These are phyloP conservation scores for Drosophila kohkoa DNA, from an alignment of 1,140 invertebrate species.

Conservation along the genomic window DNA sequence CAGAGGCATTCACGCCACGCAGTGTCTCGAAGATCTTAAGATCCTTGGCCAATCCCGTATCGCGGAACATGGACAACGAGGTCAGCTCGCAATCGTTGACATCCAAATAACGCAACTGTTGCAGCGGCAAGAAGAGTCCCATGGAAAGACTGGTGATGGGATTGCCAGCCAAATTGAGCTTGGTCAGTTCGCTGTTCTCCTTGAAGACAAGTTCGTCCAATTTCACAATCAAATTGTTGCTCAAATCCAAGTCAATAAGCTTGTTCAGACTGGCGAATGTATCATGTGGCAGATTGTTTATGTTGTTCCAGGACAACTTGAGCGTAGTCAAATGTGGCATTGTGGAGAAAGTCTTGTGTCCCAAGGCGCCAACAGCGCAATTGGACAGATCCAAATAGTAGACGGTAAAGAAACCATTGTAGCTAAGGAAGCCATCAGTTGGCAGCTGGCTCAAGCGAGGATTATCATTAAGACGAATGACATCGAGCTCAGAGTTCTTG, in stretches of 20 bases:
- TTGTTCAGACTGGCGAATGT: slow-evolving; percentile 85
- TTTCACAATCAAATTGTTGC: slow-evolving; percentile 87
- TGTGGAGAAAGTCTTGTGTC: slow-evolving; percentile 87
- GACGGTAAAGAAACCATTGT: slow-evolving; percentile 87
- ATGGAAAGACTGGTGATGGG: slow-evolving; percentile 88
- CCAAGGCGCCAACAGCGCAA: slow-evolving; percentile 88
- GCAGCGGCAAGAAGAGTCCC: slow-evolving; percentile 87
- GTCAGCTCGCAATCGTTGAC: slow-evolving; percentile 88
- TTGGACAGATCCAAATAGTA: slow-evolving; percentile 89
- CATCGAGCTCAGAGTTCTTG: slow-evolving; percentile 88
- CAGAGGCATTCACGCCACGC: slow-evolving; percentile 86
- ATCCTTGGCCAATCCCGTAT: slow-evolving; percentile 75
- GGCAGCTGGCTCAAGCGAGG: slow-evolving; percentile 87
- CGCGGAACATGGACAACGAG: slow-evolving; percentile 87
- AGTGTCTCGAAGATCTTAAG: slow-evolving; percentile 85
- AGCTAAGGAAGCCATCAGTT: slow-evolving; percentile 86
- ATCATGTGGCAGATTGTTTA: slow-evolving; percentile 85
- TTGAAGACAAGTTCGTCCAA: slow-evolving; percentile 88
- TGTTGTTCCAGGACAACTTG: slow-evolving; percentile 88
- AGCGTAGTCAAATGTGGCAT: slow-evolving; percentile 88
- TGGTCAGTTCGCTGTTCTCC: slow-evolving; percentile 87
- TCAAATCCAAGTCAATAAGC: slow-evolving; percentile 88
- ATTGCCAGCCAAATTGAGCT: slow-evolving; percentile 90
- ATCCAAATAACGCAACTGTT: slow-evolving; percentile 87
- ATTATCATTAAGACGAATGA: slow-evolving; percentile 89